A percentile compares a stretch with the other conserved stretches of the same genome.
Evolutionary conservation across 2,888 invertebrate genomes (phyloP).

Genomic region (Yponomeuta evonymella): DNA sequence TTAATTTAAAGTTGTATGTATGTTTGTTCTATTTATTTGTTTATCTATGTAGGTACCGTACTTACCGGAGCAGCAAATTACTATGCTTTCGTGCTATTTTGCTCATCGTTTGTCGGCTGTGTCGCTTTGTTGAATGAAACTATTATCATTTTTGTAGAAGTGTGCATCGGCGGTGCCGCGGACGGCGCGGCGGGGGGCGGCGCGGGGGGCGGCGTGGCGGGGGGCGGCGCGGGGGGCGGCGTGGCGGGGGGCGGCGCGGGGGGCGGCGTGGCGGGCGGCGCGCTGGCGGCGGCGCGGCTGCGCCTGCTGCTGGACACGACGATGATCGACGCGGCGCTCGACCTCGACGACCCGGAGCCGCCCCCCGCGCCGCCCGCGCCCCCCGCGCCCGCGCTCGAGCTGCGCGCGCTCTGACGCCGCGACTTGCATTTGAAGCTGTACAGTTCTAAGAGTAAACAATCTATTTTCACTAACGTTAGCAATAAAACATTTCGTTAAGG

Average conservation of each 20-base stretch:
- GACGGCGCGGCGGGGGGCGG: conserved; percentile 15
- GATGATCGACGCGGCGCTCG: conserved; percentile 93
- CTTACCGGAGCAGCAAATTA: too few relatives aligned
- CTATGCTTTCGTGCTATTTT: too few relatives aligned
- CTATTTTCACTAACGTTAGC: too few relatives aligned
- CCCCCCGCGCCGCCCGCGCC: conserved; percentile 39
- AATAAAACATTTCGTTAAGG: too few relatives aligned
- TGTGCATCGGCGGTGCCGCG: conserved; percentile 22
- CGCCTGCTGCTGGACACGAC: conserved; percentile 89
- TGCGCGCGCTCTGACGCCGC: conserved; percentile 23
- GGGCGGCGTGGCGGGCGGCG: conserved; percentile 29
- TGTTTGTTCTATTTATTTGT: too few relatives aligned
- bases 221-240: conserved; percentile 20
- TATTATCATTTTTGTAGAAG: conserved; percentile 18
- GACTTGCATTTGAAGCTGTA: too few relatives aligned
- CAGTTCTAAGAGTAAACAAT: too few relatives aligned
- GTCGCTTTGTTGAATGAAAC: too few relatives aligned
- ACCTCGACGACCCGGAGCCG: conserved; percentile 88
- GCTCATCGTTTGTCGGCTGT: too few relatives aligned
- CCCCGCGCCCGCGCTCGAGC: conserved; percentile 24
- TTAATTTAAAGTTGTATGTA: too few relatives aligned
- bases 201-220: conserved; percentile 23
- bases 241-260: conserved; percentile 17
- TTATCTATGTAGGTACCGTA: background rate
- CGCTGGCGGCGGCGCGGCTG: conserved; percentile 81